These are phyloP conservation scores for Yponomeuta malinellus DNA, from an alignment of 2,888 invertebrate species.

Conservation along the genomic window DNA sequence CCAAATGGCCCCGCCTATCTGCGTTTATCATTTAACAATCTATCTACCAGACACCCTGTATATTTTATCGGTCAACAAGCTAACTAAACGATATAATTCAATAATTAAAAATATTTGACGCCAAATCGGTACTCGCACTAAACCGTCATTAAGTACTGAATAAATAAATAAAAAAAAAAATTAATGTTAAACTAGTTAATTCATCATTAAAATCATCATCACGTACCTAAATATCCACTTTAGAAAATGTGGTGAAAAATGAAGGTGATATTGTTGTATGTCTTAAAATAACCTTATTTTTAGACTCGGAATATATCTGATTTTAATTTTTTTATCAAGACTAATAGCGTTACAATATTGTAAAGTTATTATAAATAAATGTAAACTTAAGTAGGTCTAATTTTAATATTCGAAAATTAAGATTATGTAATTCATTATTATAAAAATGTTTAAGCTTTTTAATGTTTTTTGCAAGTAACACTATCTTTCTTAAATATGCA, in stretches of 20 bases:
- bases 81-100: background rate
- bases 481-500: slow-evolving; percentile 24
- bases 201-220: slow-evolving; percentile 20
- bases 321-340: slow-evolving; percentile 18
- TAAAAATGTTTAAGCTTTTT: slow-evolving; percentile 33
- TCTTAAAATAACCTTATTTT: slow-evolving; percentile 54
- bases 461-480: slow-evolving; percentile 37
- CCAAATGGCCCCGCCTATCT: too few species aligned
- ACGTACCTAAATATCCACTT: slow-evolving; percentile 17
- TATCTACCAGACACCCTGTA: too few species aligned
- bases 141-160: slow-evolving; percentile 36
- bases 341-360: slow-evolving; percentile 1
- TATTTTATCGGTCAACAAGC: too few species aligned
- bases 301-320: slow-evolving; percentile 56
- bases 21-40: too few species aligned
- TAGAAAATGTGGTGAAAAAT: slow-evolving; percentile 31
- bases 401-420: background rate
- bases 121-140: slow-evolving; percentile 33
- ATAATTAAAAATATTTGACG: background rate
- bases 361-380: slow-evolving; percentile 12
- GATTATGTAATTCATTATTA: background rate
- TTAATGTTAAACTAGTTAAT: slow-evolving; percentile 42
- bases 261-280: slow-evolving; percentile 44
- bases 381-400: slow-evolving; percentile 6
- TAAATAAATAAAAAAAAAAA: too few species aligned